Percentiles rank a stretch among this genome's conserved stretches.
Evolutionary conservation across 2,797 vertebrate genomes (phyloP).

Genomic region (Tarsius wallacei): DNA sequence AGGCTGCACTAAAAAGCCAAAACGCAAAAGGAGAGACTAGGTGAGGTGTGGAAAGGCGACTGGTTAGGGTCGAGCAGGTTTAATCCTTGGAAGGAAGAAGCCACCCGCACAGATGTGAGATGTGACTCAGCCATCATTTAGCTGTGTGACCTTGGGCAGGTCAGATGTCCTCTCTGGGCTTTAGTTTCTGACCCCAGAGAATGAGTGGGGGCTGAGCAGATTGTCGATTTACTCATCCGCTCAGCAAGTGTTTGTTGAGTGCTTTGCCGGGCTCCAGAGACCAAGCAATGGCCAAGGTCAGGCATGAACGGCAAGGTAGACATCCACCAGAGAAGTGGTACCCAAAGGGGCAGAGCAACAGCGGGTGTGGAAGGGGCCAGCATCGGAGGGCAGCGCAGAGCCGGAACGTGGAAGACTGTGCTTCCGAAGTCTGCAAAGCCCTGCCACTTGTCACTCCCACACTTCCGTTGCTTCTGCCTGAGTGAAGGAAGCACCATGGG

Average conservation of each 20-base stretch:
- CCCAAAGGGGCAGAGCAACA: background rate
- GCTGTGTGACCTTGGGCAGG: background rate
- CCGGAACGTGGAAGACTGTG: background rate
- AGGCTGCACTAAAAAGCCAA: background rate
- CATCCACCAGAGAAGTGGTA: background rate
- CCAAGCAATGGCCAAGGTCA: background rate
- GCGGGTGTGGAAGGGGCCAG: background rate
- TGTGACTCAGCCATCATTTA: background rate
- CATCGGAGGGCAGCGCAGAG: rapidly evolving
- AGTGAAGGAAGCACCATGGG: no score
- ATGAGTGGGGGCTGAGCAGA: no score
- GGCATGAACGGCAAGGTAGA: background rate
- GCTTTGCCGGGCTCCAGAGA: background rate
- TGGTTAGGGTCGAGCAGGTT: background rate
- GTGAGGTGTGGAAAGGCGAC: background rate
- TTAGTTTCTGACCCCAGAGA: background rate
- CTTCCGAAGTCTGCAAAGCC: background rate
- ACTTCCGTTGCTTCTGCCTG: background rate
- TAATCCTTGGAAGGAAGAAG: background rate
- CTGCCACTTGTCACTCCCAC: background rate
- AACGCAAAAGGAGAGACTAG: background rate
- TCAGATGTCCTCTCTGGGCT: background rate
- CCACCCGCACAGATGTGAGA: no score
- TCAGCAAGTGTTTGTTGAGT: background rate
- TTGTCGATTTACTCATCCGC: background rate